Evolutionary conservation across 2,113 vertebrate species (phyloP).

Genomic region (Centropristis striata): DNA sequence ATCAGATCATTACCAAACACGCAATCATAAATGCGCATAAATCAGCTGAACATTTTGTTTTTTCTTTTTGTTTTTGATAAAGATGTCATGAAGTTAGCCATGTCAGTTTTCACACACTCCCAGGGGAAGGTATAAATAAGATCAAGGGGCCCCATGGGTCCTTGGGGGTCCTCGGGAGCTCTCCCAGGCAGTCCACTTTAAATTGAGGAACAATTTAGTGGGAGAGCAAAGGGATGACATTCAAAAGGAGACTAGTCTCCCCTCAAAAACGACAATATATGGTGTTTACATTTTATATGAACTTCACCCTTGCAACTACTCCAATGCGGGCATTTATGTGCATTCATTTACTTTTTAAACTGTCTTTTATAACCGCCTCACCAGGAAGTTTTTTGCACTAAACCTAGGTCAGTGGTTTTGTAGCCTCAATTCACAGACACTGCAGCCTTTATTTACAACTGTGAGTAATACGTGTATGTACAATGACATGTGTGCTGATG

Average conservation of each 20-base stretch:
- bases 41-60: slow-evolving; percentile 17
- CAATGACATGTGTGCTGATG: no score
- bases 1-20: slow-evolving; percentile 44
- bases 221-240: background rate
- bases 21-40: background rate
- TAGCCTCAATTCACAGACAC: no score
- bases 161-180: background rate
- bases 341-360: no score
- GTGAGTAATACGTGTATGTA: no score
- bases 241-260: background rate
- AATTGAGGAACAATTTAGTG: slow-evolving; percentile 2
- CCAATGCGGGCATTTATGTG: no score
- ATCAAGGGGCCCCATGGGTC: background rate
- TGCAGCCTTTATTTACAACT: no score
- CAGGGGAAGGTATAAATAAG: background rate
- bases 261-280: no score
- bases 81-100: slow-evolving; percentile 24
- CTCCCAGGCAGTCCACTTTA: slow-evolving; percentile 1
- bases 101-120: background rate
- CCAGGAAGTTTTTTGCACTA: no score
- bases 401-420: no score
- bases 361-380: no score
- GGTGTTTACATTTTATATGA: no score
- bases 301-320: no score
- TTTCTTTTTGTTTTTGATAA: slow-evolving; percentile 51